These are phyloP conservation scores for Hassar affinis DNA, from an alignment of 2,113 vertebrate species.

Conservation along the genomic window DNA sequence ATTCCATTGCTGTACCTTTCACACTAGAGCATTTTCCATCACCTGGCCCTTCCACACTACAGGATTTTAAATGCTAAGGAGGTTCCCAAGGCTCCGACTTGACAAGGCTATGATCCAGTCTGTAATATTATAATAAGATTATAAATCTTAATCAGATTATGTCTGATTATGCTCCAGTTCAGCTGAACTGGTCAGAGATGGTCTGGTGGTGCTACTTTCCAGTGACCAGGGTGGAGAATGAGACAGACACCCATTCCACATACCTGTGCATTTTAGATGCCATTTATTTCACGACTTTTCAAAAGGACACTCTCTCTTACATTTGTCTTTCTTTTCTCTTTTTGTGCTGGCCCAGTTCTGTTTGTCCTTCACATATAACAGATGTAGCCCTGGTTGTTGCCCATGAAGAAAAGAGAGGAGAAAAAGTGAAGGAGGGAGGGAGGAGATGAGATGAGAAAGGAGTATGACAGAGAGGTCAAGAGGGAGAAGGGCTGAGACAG, in stretches of 20 bases:
- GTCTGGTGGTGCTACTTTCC: neutral
- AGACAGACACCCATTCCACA: neutral
- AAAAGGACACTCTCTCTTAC: neutral
- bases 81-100: no score
- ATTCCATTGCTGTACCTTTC: no score
- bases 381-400: neutral
- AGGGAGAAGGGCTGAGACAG: conserved; percentile 54
- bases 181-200: neutral
- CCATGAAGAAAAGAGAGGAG: conserved; percentile 49
- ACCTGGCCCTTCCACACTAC: no score
- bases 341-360: conserved; percentile 18
- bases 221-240: neutral
- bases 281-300: neutral
- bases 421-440: conserved; percentile 22
- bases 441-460: neutral
- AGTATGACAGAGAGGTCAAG: conserved; percentile 18
- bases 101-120: no score
- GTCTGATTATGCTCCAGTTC: neutral
- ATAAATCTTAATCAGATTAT: no score
- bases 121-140: neutral
- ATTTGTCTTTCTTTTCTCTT: conserved; percentile 10
- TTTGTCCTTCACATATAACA: conserved; percentile 25
- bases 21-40: no score
- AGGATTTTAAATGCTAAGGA: no score
- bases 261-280: neutral